These are phyloP conservation scores for Mormyrops attenuatus DNA, from an alignment of 2,797 vertebrate genomes.

Conservation along the genomic window DNA sequence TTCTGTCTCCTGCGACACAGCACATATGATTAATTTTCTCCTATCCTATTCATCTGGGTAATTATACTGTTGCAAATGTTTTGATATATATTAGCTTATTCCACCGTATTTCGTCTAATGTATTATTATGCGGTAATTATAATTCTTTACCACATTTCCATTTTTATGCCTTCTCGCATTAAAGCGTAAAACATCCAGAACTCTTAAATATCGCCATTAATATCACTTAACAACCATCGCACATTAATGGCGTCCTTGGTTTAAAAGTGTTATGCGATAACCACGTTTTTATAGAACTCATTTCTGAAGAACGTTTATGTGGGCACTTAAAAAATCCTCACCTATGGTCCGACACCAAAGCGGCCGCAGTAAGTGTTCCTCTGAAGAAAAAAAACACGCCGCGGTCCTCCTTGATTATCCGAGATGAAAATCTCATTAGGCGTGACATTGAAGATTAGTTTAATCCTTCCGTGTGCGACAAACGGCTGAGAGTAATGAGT, in stretches of 20 bases:
- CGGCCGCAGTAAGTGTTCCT: not conserved
- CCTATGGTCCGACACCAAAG: not conserved
- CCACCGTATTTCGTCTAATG: not conserved
- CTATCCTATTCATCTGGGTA: not conserved
- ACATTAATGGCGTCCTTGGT: not conserved
- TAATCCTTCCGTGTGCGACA: constrained; percentile 44
- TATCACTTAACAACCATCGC: not conserved
- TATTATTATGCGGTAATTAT: not conserved
- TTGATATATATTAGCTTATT: not conserved
- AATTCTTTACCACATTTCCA: not conserved
- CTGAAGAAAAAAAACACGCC: not conserved
- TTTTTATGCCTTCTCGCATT: not conserved
- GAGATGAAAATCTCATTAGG: constrained; percentile 71
- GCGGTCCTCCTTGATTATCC: constrained; percentile 55
- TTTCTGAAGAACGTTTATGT: not conserved
- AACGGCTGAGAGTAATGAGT: constrained; percentile 56
- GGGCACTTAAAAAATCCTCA: not conserved
- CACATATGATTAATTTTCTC: not conserved
- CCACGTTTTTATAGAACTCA: not conserved
- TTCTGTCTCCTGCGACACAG: not conserved
- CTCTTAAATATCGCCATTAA: not conserved
- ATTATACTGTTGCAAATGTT: not conserved
- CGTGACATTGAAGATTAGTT: constrained; percentile 71
- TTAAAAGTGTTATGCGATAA: not conserved
- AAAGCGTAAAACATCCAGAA: not conserved